Evolutionary conservation across 2,797 vertebrate species (phyloP).

Genomic region (Melopsittacus undulatus): DNA sequence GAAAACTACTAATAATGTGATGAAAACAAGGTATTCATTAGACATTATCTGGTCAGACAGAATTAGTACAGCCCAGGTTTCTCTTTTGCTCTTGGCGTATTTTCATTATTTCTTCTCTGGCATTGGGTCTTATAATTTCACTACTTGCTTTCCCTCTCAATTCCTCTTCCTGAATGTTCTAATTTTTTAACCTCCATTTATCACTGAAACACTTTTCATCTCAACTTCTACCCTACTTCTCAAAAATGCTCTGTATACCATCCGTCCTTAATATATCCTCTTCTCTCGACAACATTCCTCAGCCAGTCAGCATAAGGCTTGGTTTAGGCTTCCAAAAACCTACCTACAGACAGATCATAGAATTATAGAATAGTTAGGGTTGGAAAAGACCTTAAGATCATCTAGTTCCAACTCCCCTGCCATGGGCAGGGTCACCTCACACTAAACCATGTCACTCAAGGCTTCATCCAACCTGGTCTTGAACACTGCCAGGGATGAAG

Average conservation of each 20-base stretch:
- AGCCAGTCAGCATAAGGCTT: background rate
- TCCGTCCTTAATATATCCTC: background rate
- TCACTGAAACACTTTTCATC: background rate
- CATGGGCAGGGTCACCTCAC: too few relatives aligned
- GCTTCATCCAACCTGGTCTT: too few relatives aligned
- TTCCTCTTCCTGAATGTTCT: background rate
- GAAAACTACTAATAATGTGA: background rate
- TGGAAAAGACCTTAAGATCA: too few relatives aligned
- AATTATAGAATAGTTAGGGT: too few relatives aligned
- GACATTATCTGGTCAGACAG: background rate
- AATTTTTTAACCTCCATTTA: background rate
- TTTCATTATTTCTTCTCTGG: background rate
- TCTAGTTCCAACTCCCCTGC: too few relatives aligned
- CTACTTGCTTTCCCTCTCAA: background rate
- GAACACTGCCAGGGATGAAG: too few relatives aligned
- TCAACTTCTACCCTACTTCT: background rate
- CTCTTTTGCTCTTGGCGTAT: background rate
- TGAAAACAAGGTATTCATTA: background rate
- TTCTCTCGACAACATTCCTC: background rate
- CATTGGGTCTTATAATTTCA: background rate
- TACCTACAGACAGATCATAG: background rate
- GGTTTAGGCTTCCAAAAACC: background rate
- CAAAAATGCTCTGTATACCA: background rate
- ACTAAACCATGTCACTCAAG: too few relatives aligned
- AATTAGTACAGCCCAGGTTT: background rate